Percentiles rank a stretch among this genome's conserved stretches.
Evolutionary conservation across 2,113 vertebrate genomes (phyloP).

Genomic region (Caloenas nicobarica): DNA sequence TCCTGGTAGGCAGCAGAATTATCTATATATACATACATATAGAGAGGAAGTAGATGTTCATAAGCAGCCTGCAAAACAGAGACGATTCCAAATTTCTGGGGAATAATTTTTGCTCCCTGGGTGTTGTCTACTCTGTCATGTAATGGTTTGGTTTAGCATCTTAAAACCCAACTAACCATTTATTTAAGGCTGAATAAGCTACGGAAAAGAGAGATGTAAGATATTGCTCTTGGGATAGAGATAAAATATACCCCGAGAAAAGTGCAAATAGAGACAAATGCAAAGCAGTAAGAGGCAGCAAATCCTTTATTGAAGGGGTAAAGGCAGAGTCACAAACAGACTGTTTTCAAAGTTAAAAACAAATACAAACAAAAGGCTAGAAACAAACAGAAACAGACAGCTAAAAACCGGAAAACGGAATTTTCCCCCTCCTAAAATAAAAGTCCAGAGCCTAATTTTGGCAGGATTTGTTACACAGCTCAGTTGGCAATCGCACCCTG

Average conservation of each 20-base stretch:
- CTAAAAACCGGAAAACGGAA: neutral
- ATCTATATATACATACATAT: rapidly evolving
- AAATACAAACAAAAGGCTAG: neutral
- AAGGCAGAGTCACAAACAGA: constrained; percentile 41
- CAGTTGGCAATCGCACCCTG: neutral
- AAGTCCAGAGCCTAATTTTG: neutral
- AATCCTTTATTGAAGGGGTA: constrained; percentile 66
- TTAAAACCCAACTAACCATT: neutral
- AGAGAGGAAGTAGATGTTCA: neutral
- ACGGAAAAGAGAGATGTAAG: neutral
- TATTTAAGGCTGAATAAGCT: neutral
- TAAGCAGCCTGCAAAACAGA: neutral
- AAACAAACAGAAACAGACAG: neutral
- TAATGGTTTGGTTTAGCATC: neutral
- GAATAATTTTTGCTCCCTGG: neutral
- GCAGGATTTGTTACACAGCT: neutral
- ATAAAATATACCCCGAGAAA: neutral
- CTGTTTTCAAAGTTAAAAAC: constrained; percentile 25
- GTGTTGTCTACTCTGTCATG: neutral
- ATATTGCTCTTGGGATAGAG: neutral
- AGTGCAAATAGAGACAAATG: neutral
- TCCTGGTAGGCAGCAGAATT: neutral
- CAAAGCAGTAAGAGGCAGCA: neutral
- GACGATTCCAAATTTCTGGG: neutral
- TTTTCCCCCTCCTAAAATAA: neutral